Conservation (phyloP, 2,888 invertebrate species). For the Ochlodes sylvanus region DNA sequence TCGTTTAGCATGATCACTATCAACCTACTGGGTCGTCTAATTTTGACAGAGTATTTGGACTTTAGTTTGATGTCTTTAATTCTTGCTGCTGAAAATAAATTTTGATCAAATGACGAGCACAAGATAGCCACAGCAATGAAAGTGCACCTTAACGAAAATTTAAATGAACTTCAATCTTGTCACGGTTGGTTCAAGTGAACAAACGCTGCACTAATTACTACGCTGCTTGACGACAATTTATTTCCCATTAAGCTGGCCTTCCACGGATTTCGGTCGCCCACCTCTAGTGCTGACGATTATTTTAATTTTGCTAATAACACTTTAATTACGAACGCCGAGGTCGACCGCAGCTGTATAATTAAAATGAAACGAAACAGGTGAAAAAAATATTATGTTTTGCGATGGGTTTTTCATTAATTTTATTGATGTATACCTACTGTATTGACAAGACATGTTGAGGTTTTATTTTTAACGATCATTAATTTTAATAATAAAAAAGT, state of each 20-base stretch:
- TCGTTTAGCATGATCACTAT: too few species aligned
- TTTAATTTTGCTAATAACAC: conserved; percentile 83
- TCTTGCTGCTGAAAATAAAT: too few species aligned
- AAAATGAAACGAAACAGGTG: conserved; percentile 26
- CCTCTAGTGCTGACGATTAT: conserved; percentile 71
- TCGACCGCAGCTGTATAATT: conserved; percentile 36
- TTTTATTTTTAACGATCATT: not conserved
- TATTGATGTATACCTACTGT: conserved; percentile 5
- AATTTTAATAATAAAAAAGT: too few species aligned
- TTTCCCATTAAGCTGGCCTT: conserved; percentile 81
- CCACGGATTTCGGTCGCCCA: conserved; percentile 74
- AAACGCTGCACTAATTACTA: conserved; percentile 73
- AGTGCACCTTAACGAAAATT: conserved; percentile 58
- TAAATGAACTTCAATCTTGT: conserved; percentile 60
- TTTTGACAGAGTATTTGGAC: too few species aligned
- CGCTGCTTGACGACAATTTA: conserved; percentile 79
- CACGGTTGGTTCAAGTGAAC: conserved; percentile 75
- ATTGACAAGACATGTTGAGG: not conserved
- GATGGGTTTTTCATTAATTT: conserved; percentile 22
- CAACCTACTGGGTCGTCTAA: too few species aligned
- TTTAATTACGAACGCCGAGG: conserved; percentile 70
- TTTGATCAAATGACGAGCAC: not conserved
- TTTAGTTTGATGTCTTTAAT: too few species aligned
- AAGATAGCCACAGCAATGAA: conserved; percentile 31
- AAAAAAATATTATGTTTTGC: conserved; percentile 28